A percentile compares a stretch with the other conserved stretches of the same genome.
Evolutionary conservation across 2,113 vertebrate genomes (phyloP).

Genomic region (Leuciscus idus): DNA sequence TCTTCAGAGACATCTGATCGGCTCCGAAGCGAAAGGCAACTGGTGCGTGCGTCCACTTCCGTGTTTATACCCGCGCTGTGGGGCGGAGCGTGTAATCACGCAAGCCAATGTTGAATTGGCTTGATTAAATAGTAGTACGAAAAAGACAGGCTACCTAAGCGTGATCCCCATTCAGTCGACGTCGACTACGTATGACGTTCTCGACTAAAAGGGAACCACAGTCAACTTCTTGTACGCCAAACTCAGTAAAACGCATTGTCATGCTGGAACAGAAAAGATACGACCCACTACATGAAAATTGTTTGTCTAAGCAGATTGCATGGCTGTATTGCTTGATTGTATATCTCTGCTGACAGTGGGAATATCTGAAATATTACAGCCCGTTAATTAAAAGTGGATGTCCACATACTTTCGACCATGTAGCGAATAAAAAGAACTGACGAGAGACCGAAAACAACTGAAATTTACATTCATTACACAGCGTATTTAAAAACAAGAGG

Average conservation of each 20-base stretch:
- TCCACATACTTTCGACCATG: background rate
- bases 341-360: background rate
- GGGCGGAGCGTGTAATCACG: no score
- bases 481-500: background rate
- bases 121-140: no score
- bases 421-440: background rate
- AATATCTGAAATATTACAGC: conserved; percentile 2
- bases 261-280: background rate
- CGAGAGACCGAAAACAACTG: background rate
- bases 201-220: background rate
- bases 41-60: no score
- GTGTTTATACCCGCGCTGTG: no score
- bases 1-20: no score
- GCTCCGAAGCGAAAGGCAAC: no score
- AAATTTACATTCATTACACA: conserved; percentile 20
- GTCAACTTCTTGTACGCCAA: background rate
- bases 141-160: no score
- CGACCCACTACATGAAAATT: background rate
- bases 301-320: conserved; percentile 6
- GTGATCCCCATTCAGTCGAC: no score
- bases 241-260: background rate
- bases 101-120: no score
- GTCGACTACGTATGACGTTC: no score
- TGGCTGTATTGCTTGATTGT: background rate
- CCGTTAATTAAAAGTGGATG: background rate